These are phyloP conservation scores for Oenanthe melanoleuca DNA, from an alignment of 2,113 vertebrate species.

Conservation along the genomic window DNA sequence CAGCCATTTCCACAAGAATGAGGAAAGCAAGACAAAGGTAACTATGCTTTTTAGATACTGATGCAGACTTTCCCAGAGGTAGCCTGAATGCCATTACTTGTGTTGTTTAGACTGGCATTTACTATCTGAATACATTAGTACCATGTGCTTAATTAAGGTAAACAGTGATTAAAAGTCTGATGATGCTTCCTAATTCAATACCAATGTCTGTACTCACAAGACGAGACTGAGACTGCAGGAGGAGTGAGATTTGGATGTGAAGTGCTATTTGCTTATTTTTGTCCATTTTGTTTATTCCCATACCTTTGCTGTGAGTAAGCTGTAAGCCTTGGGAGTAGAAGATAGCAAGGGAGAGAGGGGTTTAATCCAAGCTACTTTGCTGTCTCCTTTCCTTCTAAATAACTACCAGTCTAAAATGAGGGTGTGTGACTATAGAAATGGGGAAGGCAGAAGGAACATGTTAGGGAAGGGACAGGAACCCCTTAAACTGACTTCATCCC, in stretches of 20 bases:
- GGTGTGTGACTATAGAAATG: rapidly evolving
- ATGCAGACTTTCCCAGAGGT: neutral
- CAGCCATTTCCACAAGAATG: neutral
- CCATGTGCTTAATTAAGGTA: conserved; percentile 27
- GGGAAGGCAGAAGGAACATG: neutral
- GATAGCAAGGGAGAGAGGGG: neutral
- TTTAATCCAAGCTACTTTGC: neutral
- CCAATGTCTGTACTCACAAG: neutral
- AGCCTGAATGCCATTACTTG: neutral
- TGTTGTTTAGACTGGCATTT: conserved; percentile 38
- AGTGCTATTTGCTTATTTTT: neutral
- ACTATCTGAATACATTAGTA: conserved; percentile 31
- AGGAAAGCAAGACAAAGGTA: neutral
- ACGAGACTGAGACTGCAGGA: neutral
- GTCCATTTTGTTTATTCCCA: neutral
- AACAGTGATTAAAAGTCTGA: conserved; percentile 53
- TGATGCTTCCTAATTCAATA: conserved; percentile 33
- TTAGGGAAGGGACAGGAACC: neutral
- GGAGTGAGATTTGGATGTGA: neutral
- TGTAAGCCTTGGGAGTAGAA: neutral
- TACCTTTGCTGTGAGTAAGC: neutral
- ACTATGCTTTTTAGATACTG: neutral
- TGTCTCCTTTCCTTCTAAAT: neutral
- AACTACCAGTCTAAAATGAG: neutral
- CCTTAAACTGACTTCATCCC: neutral